Conservation (phyloP, 2,797 vertebrate genomes). For the Mormyrus hasselquistii region DNA sequence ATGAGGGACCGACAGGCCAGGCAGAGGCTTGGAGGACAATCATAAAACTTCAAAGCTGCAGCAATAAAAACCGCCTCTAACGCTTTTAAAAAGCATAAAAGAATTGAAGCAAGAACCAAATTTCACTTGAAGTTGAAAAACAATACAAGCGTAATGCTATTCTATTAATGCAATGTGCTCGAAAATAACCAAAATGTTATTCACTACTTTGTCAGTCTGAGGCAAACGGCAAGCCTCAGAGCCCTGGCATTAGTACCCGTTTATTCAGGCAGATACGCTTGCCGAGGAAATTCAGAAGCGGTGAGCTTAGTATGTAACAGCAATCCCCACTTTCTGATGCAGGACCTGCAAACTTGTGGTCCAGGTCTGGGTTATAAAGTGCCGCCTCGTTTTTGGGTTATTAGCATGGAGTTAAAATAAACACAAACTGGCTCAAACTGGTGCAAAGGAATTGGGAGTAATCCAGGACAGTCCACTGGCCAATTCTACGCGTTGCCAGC, state of each 20-base stretch:
- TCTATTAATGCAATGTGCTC: not conserved
- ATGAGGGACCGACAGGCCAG: constrained; percentile 10
- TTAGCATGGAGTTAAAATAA: not conserved
- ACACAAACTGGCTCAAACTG: not conserved
- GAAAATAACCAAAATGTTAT: not conserved
- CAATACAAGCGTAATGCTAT: not conserved
- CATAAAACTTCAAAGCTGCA: not conserved
- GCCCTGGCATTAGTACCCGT: not conserved
- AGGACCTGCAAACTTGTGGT: not conserved
- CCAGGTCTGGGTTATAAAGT: not conserved
- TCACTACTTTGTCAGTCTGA: not conserved
- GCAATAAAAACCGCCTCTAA: not conserved
- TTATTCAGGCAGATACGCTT: not conserved
- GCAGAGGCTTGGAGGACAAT: not conserved
- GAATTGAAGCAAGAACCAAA: not conserved
- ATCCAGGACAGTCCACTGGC: not conserved
- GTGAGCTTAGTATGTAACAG: not conserved
- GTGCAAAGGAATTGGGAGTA: not conserved
- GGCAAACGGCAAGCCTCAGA: not conserved
- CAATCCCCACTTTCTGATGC: not conserved
- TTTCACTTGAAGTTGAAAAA: not conserved
- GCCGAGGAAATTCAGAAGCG: not conserved
- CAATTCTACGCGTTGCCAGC: not conserved
- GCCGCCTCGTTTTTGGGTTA: not conserved
- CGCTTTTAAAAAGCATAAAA: not conserved